Conservation (phyloP, 30 jellyfish, hydroid and myxozoan genomes). For the Hydractinia echinata region DNA sequence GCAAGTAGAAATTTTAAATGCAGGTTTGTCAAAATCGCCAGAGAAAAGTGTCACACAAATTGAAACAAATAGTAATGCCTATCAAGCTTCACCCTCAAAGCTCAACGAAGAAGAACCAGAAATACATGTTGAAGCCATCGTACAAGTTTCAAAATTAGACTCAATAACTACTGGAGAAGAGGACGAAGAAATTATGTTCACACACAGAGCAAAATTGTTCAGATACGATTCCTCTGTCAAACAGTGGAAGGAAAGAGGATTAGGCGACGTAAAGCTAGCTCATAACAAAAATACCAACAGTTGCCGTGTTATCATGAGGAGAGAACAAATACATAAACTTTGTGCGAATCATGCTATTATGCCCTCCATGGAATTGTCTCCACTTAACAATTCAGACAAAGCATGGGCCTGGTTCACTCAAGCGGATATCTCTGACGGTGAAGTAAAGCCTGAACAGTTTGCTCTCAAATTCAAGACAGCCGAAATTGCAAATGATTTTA, state of each 20-base stretch:
- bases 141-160: constrained; percentile 27
- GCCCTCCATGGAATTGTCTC: constrained; percentile 49
- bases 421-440: constrained; percentile 85
- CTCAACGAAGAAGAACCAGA: constrained; percentile 30
- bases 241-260: constrained; percentile 91
- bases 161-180: constrained; percentile 68
- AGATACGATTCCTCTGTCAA: constrained; percentile 45
- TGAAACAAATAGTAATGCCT: too few relatives aligned
- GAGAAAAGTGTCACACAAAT: background rate
- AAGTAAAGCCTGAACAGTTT: constrained; percentile 53
- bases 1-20: too few relatives aligned
- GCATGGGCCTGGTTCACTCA: constrained; percentile 84
- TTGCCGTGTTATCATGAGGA: constrained; percentile 68
- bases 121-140: constrained; percentile 36
- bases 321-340: constrained; percentile 72
- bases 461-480: constrained; percentile 46
- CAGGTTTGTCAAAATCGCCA: background rate
- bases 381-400: constrained; percentile 33
- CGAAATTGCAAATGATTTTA: constrained; percentile 42
- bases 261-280: constrained; percentile 64
- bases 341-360: constrained; percentile 67
- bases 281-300: constrained; percentile 33
- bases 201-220: constrained; percentile 57
- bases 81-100: too few relatives aligned
- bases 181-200: constrained; percentile 46